Conservation (phyloP, 1,140 invertebrate species). For the Pemphigus obesinymphae region DNA sequence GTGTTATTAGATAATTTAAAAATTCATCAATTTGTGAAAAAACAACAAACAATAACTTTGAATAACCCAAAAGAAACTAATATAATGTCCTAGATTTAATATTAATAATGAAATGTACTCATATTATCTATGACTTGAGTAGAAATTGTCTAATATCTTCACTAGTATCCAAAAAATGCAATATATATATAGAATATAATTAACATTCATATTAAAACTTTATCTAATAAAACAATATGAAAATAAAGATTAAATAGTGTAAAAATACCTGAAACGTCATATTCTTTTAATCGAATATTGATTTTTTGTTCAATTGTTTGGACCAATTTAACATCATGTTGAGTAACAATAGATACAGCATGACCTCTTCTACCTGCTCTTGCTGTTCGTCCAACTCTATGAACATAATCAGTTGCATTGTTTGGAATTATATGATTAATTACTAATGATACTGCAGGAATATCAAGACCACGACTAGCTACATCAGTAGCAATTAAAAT, state of each 20-base stretch:
- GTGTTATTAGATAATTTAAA: too few relatives aligned
- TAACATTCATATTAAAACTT: too few relatives aligned
- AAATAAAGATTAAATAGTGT: neutral
- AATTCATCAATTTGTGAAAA: too few relatives aligned
- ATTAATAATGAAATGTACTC: too few relatives aligned
- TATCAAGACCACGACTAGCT: slow-evolving; percentile 86
- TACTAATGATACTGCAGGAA: slow-evolving; percentile 83
- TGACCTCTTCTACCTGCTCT: slow-evolving; percentile 80
- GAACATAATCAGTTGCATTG: slow-evolving; percentile 89
- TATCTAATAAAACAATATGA: too few relatives aligned
- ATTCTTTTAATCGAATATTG: slow-evolving; percentile 78
- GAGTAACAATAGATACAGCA: slow-evolving; percentile 86
- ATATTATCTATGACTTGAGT: too few relatives aligned
- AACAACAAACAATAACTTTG: too few relatives aligned
- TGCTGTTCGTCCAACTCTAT: slow-evolving; percentile 94
- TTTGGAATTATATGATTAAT: slow-evolving; percentile 91
- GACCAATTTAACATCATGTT: slow-evolving; percentile 81
- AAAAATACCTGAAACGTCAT: slow-evolving; percentile 71
- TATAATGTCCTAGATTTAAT: too few relatives aligned
- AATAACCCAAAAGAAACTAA: too few relatives aligned
- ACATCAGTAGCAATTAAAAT: slow-evolving; percentile 96
- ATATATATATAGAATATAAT: too few relatives aligned
- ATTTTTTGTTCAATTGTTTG: slow-evolving; percentile 81
- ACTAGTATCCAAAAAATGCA: neutral
- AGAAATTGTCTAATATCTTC: neutral